Evolutionary conservation across 2,888 invertebrate species (phyloP), one percentile per base, ranked within the genome.

Genomic region (Sphaeridia pumilis): DNA sequence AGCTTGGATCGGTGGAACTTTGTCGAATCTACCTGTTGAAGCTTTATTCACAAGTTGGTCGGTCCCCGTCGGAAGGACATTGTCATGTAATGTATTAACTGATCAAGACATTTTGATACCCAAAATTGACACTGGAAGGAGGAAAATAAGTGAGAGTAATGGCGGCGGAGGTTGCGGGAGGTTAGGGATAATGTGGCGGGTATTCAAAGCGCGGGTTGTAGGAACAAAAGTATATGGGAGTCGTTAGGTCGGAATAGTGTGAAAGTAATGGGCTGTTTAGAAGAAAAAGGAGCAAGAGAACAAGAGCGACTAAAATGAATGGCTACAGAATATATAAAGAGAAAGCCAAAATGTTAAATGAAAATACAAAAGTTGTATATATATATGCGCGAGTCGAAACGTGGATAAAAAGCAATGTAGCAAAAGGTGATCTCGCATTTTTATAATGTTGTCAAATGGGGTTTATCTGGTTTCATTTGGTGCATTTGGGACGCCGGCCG

Each of bases 391-490:
- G n/a, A n/a, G n/a, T n/a, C n/a, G n/a, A n/a, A n/a, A n/a, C n/a
- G n/a, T n/a, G n/a, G n/a, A n/a, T n/a, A n/a, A n/a, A n/a, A n/a
- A n/a, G n/a, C n/a, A n/a, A n/a, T n/a, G n/a, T n/a, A n/a, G n/a
- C n/a, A n/a, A n/a, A n/a, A n/a, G n/a, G n/a, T n/a, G 56, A 55
- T 58, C 54, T 60, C 58, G 56, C 57, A 60, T 60, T 60, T 60
- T 60, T 60, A 60, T 58, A 58, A 58, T 57, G 48, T 52, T 54
- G 53, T 59, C 57, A 53, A 55, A 54, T 53, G 52, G 56, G 56
- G 56, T 60, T 60, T 60, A 60, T 60, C 60, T 58, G 56, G 56
- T 58, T 60, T 60, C 58, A 60, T 60, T 60, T 58, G 54, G 58
- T 56, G 55, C 56, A n/a, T n/a, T n/a, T n/a, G n/a, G n/a, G n/a